Percentiles rank a stretch among this genome's conserved stretches.
phyloP scores from a whole-genome alignment of 2,113 vertebrate species.

The Ariopsis seemanni region DNA sequence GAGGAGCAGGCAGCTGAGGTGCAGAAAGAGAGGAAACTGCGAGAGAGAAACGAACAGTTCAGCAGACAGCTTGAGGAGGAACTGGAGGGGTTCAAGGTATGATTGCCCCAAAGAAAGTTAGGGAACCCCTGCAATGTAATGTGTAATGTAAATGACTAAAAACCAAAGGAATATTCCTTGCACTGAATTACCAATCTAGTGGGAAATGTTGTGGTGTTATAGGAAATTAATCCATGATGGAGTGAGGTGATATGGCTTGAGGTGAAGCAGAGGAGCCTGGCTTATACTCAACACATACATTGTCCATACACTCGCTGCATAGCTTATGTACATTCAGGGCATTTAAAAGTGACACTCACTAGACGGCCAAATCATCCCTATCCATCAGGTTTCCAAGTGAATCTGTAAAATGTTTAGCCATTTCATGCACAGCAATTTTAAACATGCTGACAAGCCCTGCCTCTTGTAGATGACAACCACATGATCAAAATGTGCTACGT shows the following conservation, averaged over 20 bases:
- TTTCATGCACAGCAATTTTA: neutral
- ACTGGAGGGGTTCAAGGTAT: constrained; percentile 90
- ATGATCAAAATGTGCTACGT: too few relatives aligned
- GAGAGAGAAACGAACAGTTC: constrained; percentile 91
- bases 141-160: neutral
- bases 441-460: neutral
- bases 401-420: neutral
- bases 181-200: neutral
- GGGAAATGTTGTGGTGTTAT: neutral
- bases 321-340: neutral
- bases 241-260: neutral
- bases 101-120: neutral
- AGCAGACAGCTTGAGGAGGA: constrained; percentile 93
- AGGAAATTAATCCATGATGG: neutral
- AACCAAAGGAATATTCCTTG: neutral
- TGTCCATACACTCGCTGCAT: neutral
- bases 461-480: too few relatives aligned
- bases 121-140: too few relatives aligned
- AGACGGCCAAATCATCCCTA: neutral
- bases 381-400: neutral
- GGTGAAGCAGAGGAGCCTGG: neutral
- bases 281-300: neutral
- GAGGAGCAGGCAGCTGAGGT: constrained; percentile 86
- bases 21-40: constrained; percentile 92
- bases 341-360: neutral